Evolutionary conservation across 2,888 invertebrate genomes (phyloP), one percentile per base, ranked within the genome.

Genomic region (Dryobotodes eremita): DNA sequence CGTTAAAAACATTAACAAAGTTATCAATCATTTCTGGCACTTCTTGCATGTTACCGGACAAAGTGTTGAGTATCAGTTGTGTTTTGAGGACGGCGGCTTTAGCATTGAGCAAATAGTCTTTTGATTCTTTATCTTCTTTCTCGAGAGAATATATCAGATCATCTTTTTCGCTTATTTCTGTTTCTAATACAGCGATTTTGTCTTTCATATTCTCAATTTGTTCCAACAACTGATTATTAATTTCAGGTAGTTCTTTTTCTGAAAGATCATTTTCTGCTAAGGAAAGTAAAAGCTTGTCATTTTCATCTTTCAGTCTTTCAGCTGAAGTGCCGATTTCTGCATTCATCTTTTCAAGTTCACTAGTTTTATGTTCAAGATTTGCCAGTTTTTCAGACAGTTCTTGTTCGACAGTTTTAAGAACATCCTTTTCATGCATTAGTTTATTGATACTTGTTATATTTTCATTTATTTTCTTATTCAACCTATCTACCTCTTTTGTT

Each of bases 41-140:
- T 83, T 92, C 92, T 80, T 88, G 87, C 66, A 90, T 89, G 71
- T 93, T 91, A 48, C 91, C 91, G 31, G 93, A 90, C 77, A 95
- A 83, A 77, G 90, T 88, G 6, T 76, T 69, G 23, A 94, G 87
- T 75, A 95, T 91, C 68, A 88, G 85, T 82, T 93, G 89, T 68
- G 93, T 69, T 87, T 92, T 93, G 26, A 71, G 73, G 62, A 93
- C 75, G 13, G 89, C 84, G 42, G 87, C 80, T 85, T 93, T 93
- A 42, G 91, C 92, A 85, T 89, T 90, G 20, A 82, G 66, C 71
- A 95, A 77, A 84, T 91, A 85, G 81, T 92, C 88, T 74, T 91
- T 86, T n/a, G 83, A 88, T 78, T 89, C 86, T 64, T 86, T 80
- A 59, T 90, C 89, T 59, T 89, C 78, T 78, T 90, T 86, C 50